Evolutionary conservation across 2,888 invertebrate species (phyloP).

Genomic region (Latrodectus hesperus): DNA sequence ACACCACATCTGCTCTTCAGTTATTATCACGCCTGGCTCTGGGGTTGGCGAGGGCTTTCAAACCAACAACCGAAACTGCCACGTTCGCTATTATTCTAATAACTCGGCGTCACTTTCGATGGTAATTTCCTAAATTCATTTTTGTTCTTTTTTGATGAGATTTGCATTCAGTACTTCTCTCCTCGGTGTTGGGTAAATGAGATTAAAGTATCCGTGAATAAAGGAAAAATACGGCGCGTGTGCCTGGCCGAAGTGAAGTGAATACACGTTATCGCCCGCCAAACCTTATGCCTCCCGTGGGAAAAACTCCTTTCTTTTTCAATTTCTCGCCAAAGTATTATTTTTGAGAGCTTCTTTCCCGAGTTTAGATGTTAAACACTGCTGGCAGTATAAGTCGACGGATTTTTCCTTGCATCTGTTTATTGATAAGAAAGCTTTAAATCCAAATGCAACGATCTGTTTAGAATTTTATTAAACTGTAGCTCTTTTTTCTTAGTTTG

Average conservation of each 20-base stretch:
- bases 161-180: slow-evolving; percentile 4
- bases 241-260: not conserved
- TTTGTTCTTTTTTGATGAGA: slow-evolving; percentile 2
- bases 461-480: no score
- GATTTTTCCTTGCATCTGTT: not conserved
- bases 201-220: slow-evolving; percentile 4
- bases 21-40: not conserved
- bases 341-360: slow-evolving; percentile 2
- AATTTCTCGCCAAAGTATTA: not conserved
- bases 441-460: no score
- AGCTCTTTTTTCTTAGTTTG: no score
- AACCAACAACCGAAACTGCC: not conserved
- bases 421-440: not conserved
- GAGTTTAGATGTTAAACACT: slow-evolving; percentile 2
- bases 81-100: slow-evolving; percentile 8
- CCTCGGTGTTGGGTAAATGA: not conserved
- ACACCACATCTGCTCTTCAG: not conserved
- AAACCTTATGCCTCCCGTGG: not conserved
- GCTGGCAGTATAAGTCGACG: not conserved
- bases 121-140: slow-evolving; percentile 7
- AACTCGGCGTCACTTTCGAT: not conserved
- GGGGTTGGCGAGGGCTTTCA: not conserved
- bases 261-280: not conserved
- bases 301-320: not conserved
- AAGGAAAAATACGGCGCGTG: not conserved